Evolutionary conservation across 2,113 vertebrate genomes (phyloP).

Genomic region (Poecilia latipinna): DNA sequence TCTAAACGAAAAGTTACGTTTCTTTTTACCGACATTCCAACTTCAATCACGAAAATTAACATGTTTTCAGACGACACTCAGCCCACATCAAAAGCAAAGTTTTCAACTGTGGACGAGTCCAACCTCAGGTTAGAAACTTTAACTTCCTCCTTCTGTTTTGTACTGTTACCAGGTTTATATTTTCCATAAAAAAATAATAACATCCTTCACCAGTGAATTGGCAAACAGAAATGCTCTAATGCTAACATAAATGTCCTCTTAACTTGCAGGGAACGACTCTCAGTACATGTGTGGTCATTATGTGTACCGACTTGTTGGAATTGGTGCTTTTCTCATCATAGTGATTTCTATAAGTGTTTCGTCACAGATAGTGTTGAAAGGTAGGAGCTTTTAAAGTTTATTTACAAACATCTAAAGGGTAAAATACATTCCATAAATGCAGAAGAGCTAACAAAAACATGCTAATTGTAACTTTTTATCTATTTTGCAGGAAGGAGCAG

Average conservation of each 20-base stretch:
- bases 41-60: neutral
- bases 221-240: neutral
- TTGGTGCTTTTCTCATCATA: neutral
- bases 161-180: neutral
- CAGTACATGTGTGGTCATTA: constrained; percentile 10
- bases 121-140: neutral
- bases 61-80: neutral
- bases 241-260: neutral
- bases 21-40: neutral
- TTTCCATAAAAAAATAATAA: neutral
- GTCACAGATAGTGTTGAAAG: neutral
- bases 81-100: neutral
- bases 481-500: neutral
- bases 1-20: neutral
- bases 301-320: constrained; percentile 54
- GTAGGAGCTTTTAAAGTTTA: constrained; percentile 19
- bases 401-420: too few relatives aligned
- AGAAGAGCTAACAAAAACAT: too few relatives aligned
- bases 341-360: neutral
- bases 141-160: neutral
- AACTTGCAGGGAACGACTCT: neutral
- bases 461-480: neutral
- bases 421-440: neutral
- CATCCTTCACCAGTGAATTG: neutral
- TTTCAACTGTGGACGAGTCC: neutral